phyloP scores from a whole-genome alignment of 2,113 vertebrate genomes.

The Malurus alboscapulatus region DNA sequence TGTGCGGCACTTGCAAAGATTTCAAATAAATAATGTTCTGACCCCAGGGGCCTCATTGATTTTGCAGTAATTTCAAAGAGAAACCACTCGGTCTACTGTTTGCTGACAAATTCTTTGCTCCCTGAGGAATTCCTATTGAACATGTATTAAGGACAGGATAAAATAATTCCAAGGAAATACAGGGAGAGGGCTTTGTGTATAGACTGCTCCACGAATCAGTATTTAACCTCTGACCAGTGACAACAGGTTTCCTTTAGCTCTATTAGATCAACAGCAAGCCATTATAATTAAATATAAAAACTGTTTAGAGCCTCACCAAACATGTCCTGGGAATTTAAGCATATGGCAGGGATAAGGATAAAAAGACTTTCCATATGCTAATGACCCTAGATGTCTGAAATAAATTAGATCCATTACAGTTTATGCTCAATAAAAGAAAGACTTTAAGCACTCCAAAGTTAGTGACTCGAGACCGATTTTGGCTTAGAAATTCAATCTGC shows the following conservation, averaged over 20 bases:
- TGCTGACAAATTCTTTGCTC: slow-evolving; percentile 60
- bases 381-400: slow-evolving; percentile 81
- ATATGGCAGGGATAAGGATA: slow-evolving; percentile 75
- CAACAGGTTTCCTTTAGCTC: slow-evolving; percentile 66
- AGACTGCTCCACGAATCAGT: slow-evolving; percentile 31
- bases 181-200: slow-evolving; percentile 22
- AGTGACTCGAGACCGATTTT: slow-evolving; percentile 84
- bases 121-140: slow-evolving; percentile 44
- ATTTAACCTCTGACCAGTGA: slow-evolving; percentile 76
- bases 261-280: slow-evolving; percentile 69
- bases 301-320: slow-evolving; percentile 67
- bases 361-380: slow-evolving; percentile 81
- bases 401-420: slow-evolving; percentile 84
- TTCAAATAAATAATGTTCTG: slow-evolving; percentile 61
- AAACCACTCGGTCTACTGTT: slow-evolving; percentile 56
- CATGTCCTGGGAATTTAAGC: slow-evolving; percentile 78
- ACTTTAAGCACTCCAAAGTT: slow-evolving; percentile 86
- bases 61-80: slow-evolving; percentile 69
- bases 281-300: slow-evolving; percentile 78
- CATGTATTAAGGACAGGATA: slow-evolving; percentile 31
- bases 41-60: slow-evolving; percentile 59
- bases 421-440: slow-evolving; percentile 85
- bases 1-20: slow-evolving; percentile 23
- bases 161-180: slow-evolving; percentile 49
- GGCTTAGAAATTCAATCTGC: slow-evolving; percentile 82